These are phyloP conservation scores for Myopa tessellatipennis DNA, from an alignment of 2,888 invertebrate genomes.

Conservation along the genomic window DNA sequence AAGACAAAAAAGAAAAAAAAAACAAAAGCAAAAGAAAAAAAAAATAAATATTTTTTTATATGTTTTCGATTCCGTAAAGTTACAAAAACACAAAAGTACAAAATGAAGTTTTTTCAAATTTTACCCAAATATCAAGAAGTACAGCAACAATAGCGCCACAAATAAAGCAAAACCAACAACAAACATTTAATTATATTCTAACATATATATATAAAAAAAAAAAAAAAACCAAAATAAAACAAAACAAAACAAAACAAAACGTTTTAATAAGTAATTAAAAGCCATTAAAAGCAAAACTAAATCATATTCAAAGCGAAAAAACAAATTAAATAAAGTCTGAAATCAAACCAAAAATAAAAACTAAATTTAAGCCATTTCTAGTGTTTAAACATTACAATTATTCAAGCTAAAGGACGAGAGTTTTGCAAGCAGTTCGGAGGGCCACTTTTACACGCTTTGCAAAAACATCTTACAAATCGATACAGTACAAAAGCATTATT, in stretches of 20 bases:
- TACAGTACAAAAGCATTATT: slow-evolving; percentile 32
- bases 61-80: slow-evolving; percentile 38
- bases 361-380: slow-evolving; percentile 41
- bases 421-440: slow-evolving; percentile 46
- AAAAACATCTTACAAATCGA: slow-evolving; percentile 40
- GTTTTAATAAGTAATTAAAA: slow-evolving; percentile 39
- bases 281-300: background rate
- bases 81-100: slow-evolving; percentile 23
- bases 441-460: slow-evolving; percentile 48
- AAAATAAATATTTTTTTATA: slow-evolving; percentile 45
- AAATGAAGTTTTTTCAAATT: background rate
- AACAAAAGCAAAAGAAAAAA: background rate
- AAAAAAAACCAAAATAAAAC: too few relatives aligned
- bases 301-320: background rate
- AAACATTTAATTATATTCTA: slow-evolving; percentile 30
- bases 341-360: slow-evolving; percentile 46
- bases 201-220: slow-evolving; percentile 33
- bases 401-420: slow-evolving; percentile 53
- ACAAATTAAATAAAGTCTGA: slow-evolving; percentile 43
- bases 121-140: slow-evolving; percentile 18
- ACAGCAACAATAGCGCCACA: slow-evolving; percentile 48
- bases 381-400: slow-evolving; percentile 41
- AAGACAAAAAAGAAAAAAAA: background rate
- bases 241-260: background rate
- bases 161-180: slow-evolving; percentile 47